Base-by-base conservation (phyloP, 2,113 vertebrate species). In the Thomomys bottae region DNA sequence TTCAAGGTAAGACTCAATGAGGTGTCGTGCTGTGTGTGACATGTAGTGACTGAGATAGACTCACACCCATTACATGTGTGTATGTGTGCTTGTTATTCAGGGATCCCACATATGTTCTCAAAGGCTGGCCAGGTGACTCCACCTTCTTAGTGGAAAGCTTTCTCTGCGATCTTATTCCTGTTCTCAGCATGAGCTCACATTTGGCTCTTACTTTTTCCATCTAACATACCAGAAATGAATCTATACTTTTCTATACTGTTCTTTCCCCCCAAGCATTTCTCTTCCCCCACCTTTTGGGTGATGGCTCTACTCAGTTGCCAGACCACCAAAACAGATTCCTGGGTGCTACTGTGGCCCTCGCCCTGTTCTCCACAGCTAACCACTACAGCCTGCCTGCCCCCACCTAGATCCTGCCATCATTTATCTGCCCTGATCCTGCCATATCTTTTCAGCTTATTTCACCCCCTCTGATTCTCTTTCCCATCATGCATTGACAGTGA, bases 1-100 rank as follows among this genome's bases (percentile, higher is more conserved):
- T 99, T 96, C 99, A 98, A 98, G 99, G 99, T 99, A 95, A 93
- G 70, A 84, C 9, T 38, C 20, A 9, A 54, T 49, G 80, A 28
- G 54, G 38, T 14, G 89, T 93, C 0, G 8, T 8, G 24, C 36
- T 40, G 70, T 84, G 28, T 78, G 61, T 10, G 75, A 10, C 84
- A 6, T n/a, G 2, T 45, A 34, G 77, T 77, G 26, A 21, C 32
- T 72, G 42, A 32, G 26, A 86, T 23, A 23, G 23, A 78, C 79
- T 32, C 42, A 7, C 15, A 6, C 17, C 75, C 45, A 1, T 40
- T 34, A 63, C 24, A 34, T 38, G 0, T 8, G 2, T 8, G 2
- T 57, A 4, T 49, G 15, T 68, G 36, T 73, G 38, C 42, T 81
- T 32, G 18, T 84, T 63, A 28, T 21, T 76, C 23, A 14, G 1